Conservation (phyloP, 2,888 invertebrate species). For the Furcula furcula region DNA sequence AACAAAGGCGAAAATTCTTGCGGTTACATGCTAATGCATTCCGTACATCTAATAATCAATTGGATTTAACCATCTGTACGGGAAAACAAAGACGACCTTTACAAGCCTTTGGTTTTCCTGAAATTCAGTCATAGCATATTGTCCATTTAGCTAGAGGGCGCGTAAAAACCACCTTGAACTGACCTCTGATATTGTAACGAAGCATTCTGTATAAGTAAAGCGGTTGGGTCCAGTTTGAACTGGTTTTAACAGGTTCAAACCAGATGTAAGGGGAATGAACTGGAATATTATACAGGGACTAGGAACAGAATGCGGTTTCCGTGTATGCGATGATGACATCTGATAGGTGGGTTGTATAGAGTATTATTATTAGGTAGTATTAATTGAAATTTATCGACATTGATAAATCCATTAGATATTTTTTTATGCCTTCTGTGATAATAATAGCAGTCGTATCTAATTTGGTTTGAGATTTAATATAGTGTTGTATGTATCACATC, state of each 20-base stretch:
- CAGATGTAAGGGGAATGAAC: conserved; percentile 61
- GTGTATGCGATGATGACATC: conserved; percentile 65
- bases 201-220: conserved; percentile 19
- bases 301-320: conserved; percentile 71
- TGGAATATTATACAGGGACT: conserved; percentile 62
- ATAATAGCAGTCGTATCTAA: no score
- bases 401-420: no score
- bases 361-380: conserved; percentile 15
- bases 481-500: no score
- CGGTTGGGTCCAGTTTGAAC: conserved; percentile 33
- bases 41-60: conserved; percentile 36
- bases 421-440: no score
- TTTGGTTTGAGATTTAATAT: no score
- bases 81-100: conserved; percentile 55
- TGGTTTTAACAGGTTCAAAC: conserved; percentile 47
- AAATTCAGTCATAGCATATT: conserved; percentile 54
- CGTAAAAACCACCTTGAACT: conserved; percentile 27
- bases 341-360: conserved; percentile 48
- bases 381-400: not conserved
- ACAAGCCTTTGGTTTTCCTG: conserved; percentile 50
- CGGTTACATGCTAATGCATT: conserved; percentile 34
- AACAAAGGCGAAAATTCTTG: conserved; percentile 42
- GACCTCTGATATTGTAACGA: conserved; percentile 28
- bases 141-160: conserved; percentile 53
- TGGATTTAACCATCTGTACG: conserved; percentile 36